Conservation (phyloP, 1,140 invertebrate genomes). For the Leptinotarsa undecemlineata region DNA sequence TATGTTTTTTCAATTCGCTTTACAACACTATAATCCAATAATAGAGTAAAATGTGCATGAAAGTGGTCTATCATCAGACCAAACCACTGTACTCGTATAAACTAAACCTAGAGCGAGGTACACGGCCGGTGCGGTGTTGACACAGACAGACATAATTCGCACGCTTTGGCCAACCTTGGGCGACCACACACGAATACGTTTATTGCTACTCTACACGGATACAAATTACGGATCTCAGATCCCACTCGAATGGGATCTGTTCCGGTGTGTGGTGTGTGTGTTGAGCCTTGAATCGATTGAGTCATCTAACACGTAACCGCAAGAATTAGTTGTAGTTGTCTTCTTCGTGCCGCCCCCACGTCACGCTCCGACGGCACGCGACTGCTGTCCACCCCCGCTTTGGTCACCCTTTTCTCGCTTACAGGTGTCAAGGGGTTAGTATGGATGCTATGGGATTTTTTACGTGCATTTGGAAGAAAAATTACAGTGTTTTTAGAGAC, state of each 20-base stretch:
- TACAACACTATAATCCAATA: too few species aligned
- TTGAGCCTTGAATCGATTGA: conserved; percentile 13
- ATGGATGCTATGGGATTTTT: too few species aligned
- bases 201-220: background rate
- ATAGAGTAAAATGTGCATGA: too few species aligned
- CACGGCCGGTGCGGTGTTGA: too few species aligned
- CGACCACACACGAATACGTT: background rate
- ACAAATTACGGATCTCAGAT: conserved; percentile 1
- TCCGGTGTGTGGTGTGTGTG: background rate
- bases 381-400: conserved; percentile 17
- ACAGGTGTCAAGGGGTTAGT: background rate
- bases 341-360: conserved; percentile 3
- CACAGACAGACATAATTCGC: background rate
- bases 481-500: too few species aligned
- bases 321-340: background rate
- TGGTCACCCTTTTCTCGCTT: background rate
- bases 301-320: conserved; percentile 9
- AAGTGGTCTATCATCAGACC: too few species aligned
- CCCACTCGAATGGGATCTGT: background rate
- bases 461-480: too few species aligned
- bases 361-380: conserved; percentile 13
- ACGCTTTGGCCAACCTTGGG: background rate
- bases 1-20: too few species aligned
- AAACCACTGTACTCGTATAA: too few species aligned
- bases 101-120: too few species aligned